phyloP scores from a whole-genome alignment of 92 coral and sea anemone genomes.

The Porites lobata region DNA sequence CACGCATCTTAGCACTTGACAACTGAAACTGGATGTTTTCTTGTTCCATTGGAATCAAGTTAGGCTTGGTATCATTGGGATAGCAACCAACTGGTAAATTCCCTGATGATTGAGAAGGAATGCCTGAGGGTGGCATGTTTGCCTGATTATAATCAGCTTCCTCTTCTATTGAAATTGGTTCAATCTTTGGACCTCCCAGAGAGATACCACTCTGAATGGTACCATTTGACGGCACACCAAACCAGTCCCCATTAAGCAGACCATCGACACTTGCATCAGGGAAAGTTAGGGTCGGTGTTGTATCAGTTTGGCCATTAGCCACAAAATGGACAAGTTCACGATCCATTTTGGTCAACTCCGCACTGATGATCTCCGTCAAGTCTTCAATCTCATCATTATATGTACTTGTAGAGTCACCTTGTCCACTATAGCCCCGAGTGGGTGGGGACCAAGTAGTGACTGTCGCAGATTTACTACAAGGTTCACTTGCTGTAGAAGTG shows the following conservation, averaged over 20 bases:
- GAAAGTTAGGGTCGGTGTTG: conserved; percentile 10
- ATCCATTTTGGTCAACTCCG: conserved; percentile 69
- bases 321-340: conserved; percentile 67
- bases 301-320: conserved; percentile 48
- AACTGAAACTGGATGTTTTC: not conserved
- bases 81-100: conserved; percentile 30
- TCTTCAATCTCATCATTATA: conserved; percentile 35
- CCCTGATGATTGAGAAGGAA: conserved; percentile 9
- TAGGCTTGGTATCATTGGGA: conserved; percentile 30
- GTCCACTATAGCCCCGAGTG: conserved; percentile 13
- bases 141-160: not conserved
- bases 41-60: conserved; percentile 3
- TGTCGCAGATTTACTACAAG: not conserved
- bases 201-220: conserved; percentile 7
- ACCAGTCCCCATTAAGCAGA: not conserved
- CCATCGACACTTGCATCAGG: conserved; percentile 16
- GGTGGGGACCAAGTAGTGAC: not conserved
- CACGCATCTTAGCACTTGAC: conserved; percentile 11
- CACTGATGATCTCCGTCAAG: conserved; percentile 56
- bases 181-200: conserved; percentile 60
- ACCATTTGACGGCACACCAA: conserved; percentile 20
- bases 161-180: conserved; percentile 32
- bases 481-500: conserved; percentile 17
- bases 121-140: not conserved
- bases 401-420: conserved; percentile 24